These are phyloP conservation scores for Nannoperca australis DNA, from an alignment of 2,797 vertebrate genomes.

Conservation along the genomic window DNA sequence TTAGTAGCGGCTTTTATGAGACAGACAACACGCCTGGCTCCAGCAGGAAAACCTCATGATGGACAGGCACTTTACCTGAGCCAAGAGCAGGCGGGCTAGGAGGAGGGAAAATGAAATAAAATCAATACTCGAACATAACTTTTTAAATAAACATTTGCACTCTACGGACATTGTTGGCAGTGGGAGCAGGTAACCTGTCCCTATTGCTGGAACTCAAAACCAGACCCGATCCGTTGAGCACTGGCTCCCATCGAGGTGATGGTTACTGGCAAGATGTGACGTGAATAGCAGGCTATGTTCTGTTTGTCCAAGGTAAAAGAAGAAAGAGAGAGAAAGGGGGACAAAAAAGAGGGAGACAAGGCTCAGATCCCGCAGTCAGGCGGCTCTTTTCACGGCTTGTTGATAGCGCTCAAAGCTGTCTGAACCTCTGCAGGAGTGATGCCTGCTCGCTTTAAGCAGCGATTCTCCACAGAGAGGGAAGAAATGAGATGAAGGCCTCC, in stretches of 20 bases:
- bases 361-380: constrained; percentile 44
- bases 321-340: constrained; percentile 12
- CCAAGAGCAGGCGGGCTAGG: constrained; percentile 67
- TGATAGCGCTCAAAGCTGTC: constrained; percentile 61
- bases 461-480: constrained; percentile 29
- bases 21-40: constrained; percentile 67
- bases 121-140: constrained; percentile 87
- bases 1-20: constrained; percentile 76
- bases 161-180: constrained; percentile 85
- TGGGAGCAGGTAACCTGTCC: constrained; percentile 79
- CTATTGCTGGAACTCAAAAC: constrained; percentile 84
- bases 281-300: constrained; percentile 76
- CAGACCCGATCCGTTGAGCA: constrained; percentile 59
- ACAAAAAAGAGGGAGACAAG: constrained; percentile 5
- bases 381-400: constrained; percentile 64
- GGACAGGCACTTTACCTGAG: constrained; percentile 70
- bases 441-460: constrained; percentile 22
- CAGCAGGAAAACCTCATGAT: constrained; percentile 67
- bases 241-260: constrained; percentile 80
- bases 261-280: constrained; percentile 85
- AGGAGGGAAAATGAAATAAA: constrained; percentile 82
- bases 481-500: constrained; percentile 27
- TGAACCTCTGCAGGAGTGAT: constrained; percentile 11
- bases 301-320: constrained; percentile 77
- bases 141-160: constrained; percentile 89